These are phyloP conservation scores for Arothron firmamentum DNA, from an alignment of 2,113 vertebrate species.

Conservation along the genomic window DNA sequence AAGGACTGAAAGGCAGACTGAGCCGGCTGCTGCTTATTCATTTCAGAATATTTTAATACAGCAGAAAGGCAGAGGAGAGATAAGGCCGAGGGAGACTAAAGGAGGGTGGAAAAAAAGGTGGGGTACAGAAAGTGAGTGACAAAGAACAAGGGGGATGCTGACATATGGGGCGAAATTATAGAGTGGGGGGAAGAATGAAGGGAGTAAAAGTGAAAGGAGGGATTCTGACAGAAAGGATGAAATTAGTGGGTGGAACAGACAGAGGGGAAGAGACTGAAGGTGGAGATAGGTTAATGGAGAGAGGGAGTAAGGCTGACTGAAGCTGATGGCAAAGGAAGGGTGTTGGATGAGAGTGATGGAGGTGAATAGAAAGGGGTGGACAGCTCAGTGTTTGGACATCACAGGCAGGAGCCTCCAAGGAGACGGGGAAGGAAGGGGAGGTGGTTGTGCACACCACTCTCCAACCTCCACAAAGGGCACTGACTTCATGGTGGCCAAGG, in stretches of 20 bases:
- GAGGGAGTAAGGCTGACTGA: constrained; percentile 27
- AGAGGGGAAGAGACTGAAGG: constrained; percentile 50
- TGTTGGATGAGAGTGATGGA: constrained; percentile 54
- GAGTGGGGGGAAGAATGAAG: constrained; percentile 56
- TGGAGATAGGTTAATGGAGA: constrained; percentile 66
- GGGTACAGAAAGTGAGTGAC: constrained; percentile 62
- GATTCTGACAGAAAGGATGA: constrained; percentile 67
- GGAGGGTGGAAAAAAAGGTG: constrained; percentile 54
- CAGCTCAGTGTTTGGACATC: constrained; percentile 64
- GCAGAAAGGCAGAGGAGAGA: constrained; percentile 81
- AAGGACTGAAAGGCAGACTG: constrained; percentile 76
- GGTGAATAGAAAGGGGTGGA: constrained; percentile 71
- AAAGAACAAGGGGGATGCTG: constrained; percentile 69
- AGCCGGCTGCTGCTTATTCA: constrained; percentile 89
- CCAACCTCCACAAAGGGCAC: constrained; percentile 48
- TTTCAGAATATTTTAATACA: constrained; percentile 90
- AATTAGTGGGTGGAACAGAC: constrained; percentile 66
- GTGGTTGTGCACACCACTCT: constrained; percentile 17
- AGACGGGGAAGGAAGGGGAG: constrained; percentile 18
- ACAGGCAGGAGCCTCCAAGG: constrained; percentile 45
- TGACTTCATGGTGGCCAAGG: constrained; percentile 49
- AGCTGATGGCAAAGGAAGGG: constrained; percentile 48
- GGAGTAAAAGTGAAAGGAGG: constrained; percentile 60
- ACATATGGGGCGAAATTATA: constrained; percentile 72
- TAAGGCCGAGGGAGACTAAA: constrained; percentile 53